These are phyloP conservation scores for Eupithecia insigniata DNA, from an alignment of 2,888 invertebrate genomes.

Conservation along the genomic window DNA sequence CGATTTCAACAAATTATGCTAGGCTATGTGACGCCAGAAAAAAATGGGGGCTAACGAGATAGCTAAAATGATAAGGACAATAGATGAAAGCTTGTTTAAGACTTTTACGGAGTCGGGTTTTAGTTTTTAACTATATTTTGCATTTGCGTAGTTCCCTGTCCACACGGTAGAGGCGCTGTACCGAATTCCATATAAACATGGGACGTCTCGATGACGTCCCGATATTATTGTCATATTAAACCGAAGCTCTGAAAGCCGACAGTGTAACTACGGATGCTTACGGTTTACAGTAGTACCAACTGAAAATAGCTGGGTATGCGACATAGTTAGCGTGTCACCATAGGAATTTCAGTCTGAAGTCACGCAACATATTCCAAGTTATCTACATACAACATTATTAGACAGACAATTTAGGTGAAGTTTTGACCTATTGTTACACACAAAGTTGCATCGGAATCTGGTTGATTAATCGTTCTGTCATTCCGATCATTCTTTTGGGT, in stretches of 20 bases:
- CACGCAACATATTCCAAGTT: constrained; percentile 71
- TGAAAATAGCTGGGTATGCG: constrained; percentile 43
- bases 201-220: background rate
- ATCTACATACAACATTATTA: constrained; percentile 65
- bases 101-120: too few relatives aligned
- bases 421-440: constrained; percentile 26
- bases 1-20: too few relatives aligned
- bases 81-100: too few relatives aligned
- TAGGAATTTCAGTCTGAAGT: constrained; percentile 70
- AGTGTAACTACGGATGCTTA: background rate
- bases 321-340: constrained; percentile 60
- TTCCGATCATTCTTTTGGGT: constrained; percentile 17
- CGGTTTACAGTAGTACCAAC: background rate
- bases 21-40: too few relatives aligned
- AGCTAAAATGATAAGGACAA: too few relatives aligned
- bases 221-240: background rate
- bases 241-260: background rate
- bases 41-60: too few relatives aligned
- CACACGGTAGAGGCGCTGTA: background rate
- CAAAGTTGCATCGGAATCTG: constrained; percentile 21
- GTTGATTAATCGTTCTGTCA: constrained; percentile 24
- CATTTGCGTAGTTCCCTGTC: background rate
- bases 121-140: too few relatives aligned
- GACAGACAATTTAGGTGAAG: constrained; percentile 48
- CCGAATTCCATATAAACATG: background rate